phyloP scores from a whole-genome alignment of 2,888 invertebrate species.

The Amphipyra berbera region DNA sequence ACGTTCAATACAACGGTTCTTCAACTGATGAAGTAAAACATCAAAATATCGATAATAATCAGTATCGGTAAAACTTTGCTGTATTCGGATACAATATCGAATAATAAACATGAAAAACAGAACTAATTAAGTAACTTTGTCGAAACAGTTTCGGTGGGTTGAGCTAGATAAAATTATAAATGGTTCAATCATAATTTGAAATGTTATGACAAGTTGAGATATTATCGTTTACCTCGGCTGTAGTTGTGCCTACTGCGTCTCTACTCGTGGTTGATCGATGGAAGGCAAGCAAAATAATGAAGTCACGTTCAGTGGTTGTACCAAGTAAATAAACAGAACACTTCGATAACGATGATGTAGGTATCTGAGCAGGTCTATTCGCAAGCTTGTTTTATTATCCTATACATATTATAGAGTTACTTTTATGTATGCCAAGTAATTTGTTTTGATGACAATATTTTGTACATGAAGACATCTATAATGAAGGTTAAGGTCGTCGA shows the following conservation, averaged over 20 bases:
- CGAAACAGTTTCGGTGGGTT: background rate
- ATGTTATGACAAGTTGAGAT: slow-evolving; percentile 29
- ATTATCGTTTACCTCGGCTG: slow-evolving; percentile 14
- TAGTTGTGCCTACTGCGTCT: slow-evolving; percentile 10
- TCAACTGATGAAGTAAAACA: slow-evolving; percentile 1
- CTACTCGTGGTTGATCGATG: slow-evolving; percentile 32
- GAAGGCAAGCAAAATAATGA: slow-evolving; percentile 42
- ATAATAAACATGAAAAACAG: slow-evolving; percentile 7
- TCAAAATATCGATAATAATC: background rate
- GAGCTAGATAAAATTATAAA: slow-evolving; percentile 24
- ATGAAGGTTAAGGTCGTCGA: background rate
- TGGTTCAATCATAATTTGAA: slow-evolving; percentile 34
- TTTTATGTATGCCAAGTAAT: background rate
- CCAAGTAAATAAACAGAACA: slow-evolving; percentile 37
- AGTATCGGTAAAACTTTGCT: background rate
- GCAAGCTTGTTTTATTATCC: slow-evolving; percentile 30
- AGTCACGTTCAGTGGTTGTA: slow-evolving; percentile 46
- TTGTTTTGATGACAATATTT: background rate
- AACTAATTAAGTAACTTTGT: slow-evolving; percentile 14
- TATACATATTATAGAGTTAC: too few relatives aligned
- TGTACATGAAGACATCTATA: background rate
- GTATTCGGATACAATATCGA: background rate
- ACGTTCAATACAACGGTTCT: slow-evolving; percentile 1
- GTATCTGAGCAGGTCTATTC: background rate
- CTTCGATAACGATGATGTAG: slow-evolving; percentile 5